Base-by-base conservation (phyloP, 2,888 invertebrate species). In the Drosophila rellima region DNA sequence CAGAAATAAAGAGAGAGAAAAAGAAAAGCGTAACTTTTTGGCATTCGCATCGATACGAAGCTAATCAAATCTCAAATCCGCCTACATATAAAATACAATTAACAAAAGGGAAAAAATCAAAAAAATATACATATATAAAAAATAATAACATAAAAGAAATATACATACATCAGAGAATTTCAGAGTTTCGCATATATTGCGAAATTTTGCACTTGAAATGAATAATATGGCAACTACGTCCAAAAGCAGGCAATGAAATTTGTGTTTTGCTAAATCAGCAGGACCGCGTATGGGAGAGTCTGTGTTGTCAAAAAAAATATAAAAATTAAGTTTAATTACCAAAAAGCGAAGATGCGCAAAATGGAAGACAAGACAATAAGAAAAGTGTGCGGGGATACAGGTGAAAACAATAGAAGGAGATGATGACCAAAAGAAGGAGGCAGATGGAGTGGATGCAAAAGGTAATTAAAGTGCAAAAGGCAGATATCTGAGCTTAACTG, bases 11-110 rank as follows among this genome's bases (percentile, higher is more conserved):
- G 7, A n/a, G 20, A 33, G 13, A 31, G 20, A 23, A 13, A 18
- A 50, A 8, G 7, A 26, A 3, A 11, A 8, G 13, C n/a, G 47
- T 40, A 31, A 35, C 35, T 29, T 17, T 45, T 33, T 45, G 44
- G 56, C 56, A 44, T 33, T 37, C 20, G 23, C 10, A 51, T 10
- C 23, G 13, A 31, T 15, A 39, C 18, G 35, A 42, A 29, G 15
- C 83, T 74, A 70, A 81, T 82, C 66, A 72, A 75, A 81, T 56
- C 57, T 69, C 60, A 61, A 65, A 66, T 61, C 57, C 71, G 42
- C 52, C 64, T 71, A 74, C 78, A 81, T 65, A 66, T 73, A 39
- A 73, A 80, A 79, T 67, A 74, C 67, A 80, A 80, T 83, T 83
- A 83, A 80, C 66, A 77, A 80, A 77, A 79, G 68, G 57, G 50